Percentiles rank a stretch among this genome's conserved stretches.
phyloP scores from a whole-genome alignment of 2,888 invertebrate genomes.

The Hirtodrosophila confusa region DNA sequence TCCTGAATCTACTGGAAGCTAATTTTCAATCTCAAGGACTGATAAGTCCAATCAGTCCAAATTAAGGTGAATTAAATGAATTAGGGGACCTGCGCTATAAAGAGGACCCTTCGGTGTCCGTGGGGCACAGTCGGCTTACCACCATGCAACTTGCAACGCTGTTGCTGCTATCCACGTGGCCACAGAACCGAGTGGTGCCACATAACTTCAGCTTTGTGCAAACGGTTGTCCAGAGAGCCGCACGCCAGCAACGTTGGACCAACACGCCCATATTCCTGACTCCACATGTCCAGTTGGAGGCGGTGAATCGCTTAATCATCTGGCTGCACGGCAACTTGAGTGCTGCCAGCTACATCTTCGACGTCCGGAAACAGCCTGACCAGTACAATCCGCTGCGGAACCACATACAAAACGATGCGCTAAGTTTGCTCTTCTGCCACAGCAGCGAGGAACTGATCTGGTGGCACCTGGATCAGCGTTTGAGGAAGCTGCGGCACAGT shows the following conservation, averaged over 20 bases:
- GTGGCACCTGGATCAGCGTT: conserved; percentile 48
- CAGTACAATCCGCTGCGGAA: conserved; percentile 28
- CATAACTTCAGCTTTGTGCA: conserved; percentile 50
- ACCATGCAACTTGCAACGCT: conserved; percentile 35
- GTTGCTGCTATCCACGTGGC: conserved; percentile 11
- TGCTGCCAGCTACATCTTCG: conserved; percentile 53
- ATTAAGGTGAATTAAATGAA: conserved; percentile 55
- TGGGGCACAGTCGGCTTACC: conserved; percentile 18
- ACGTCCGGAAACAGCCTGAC: conserved; percentile 15
- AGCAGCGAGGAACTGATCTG: conserved; percentile 61
- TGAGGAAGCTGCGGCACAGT: conserved; percentile 51
- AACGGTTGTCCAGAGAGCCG: conserved; percentile 30
- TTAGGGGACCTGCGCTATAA: conserved; percentile 39
- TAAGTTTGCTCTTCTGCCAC: conserved; percentile 57
- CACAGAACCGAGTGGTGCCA: background rate
- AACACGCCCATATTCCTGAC: conserved; percentile 63
- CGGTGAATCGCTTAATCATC: conserved; percentile 35
- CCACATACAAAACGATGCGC: conserved; percentile 41
- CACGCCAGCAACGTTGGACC: conserved; percentile 38
- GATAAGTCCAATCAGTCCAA: conserved; percentile 48
- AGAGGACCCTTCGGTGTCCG: background rate
- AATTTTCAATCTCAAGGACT: conserved; percentile 25
- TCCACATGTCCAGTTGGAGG: conserved; percentile 7
- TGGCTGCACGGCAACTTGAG: conserved; percentile 54
- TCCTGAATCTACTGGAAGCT: conserved; percentile 11